A percentile compares a stretch with the other conserved stretches of the same genome.
These are phyloP conservation scores for Ctenosaura bakeri DNA, from an alignment of 2,797 vertebrate species.

Conservation along the genomic window DNA sequence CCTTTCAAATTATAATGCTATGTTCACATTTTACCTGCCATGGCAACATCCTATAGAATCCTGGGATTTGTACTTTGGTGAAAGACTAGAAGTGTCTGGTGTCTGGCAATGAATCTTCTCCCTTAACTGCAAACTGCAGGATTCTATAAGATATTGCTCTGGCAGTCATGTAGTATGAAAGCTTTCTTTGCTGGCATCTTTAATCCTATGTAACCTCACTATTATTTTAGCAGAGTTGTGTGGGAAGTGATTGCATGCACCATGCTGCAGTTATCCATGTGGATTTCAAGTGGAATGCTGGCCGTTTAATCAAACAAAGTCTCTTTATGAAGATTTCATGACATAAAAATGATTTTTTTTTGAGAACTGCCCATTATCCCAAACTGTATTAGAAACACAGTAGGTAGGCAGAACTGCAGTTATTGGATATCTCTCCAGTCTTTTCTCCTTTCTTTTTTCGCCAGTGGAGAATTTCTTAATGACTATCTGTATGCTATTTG, in stretches of 20 bases:
- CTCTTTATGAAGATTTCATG: not conserved
- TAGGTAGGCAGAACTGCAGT: not conserved
- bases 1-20: too few species aligned
- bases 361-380: not conserved
- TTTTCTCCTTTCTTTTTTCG: not conserved
- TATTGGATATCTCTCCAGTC: not conserved
- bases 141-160: too few species aligned
- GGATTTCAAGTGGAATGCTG: not conserved
- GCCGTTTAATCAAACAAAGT: not conserved
- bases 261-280: not conserved
- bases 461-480: conserved; percentile 16
- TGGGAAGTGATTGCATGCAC: not conserved
- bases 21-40: too few species aligned
- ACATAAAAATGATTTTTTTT: not conserved
- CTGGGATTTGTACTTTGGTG: too few species aligned
- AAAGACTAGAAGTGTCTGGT: too few species aligned
- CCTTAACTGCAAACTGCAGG: too few species aligned
- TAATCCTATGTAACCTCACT: not conserved
- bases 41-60: too few species aligned
- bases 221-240: not conserved
- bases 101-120: too few species aligned
- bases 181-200: not conserved
- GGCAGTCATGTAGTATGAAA: too few species aligned
- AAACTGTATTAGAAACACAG: not conserved
- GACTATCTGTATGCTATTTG: conserved; percentile 4